Evolutionary conservation across 2,797 vertebrate genomes (phyloP).

Genomic region (Sylvia borin): DNA sequence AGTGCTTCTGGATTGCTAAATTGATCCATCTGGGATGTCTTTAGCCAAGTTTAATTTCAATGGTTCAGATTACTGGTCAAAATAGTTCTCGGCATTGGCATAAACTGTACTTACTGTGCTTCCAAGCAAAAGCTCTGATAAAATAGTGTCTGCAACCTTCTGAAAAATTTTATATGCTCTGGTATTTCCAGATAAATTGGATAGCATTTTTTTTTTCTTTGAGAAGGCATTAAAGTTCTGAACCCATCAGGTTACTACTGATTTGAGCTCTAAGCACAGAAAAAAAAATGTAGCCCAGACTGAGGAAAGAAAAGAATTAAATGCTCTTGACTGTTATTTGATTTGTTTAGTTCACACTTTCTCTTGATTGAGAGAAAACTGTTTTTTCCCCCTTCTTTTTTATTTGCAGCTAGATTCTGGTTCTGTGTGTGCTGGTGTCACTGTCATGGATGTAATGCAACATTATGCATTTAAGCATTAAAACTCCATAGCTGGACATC

Average conservation of each 20-base stretch:
- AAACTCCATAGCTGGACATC: background rate
- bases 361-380: background rate
- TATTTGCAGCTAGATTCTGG: background rate
- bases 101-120: background rate
- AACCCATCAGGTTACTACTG: background rate
- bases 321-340: background rate
- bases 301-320: background rate
- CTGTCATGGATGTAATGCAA: background rate
- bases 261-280: background rate
- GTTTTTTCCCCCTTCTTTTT: accelerated
- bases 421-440: background rate
- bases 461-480: background rate
- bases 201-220: background rate
- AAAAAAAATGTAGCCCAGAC: background rate
- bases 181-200: background rate
- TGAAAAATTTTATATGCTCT: background rate
- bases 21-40: background rate
- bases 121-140: background rate
- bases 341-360: background rate
- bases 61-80: background rate
- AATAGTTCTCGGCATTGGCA: background rate
- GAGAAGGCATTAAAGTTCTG: background rate
- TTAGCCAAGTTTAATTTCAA: background rate
- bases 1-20: background rate
- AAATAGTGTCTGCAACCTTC: background rate